phyloP scores from a whole-genome alignment of 2,113 vertebrate species.

The Chascanopsetta lugubris region DNA sequence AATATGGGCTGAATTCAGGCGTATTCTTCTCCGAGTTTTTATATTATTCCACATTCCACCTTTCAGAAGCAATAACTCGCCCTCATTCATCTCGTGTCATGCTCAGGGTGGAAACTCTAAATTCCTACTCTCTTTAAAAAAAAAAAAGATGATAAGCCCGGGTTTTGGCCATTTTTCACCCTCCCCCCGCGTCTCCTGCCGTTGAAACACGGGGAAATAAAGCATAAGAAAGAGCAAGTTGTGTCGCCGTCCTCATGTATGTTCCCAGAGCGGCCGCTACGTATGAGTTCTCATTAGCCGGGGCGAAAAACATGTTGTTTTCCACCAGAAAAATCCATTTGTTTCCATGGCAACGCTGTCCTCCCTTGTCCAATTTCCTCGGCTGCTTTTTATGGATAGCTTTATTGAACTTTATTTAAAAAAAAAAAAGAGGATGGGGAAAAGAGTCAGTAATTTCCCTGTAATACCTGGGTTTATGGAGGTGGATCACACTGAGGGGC shows the following conservation, averaged over 20 bases:
- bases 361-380: conserved; percentile 63
- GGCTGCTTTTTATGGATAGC: conserved; percentile 63
- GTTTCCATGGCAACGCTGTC: conserved; percentile 68
- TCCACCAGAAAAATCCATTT: conserved; percentile 69
- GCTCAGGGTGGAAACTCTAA: not conserved
- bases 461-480: conserved; percentile 19
- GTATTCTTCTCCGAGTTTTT: not conserved
- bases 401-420: conserved; percentile 64
- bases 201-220: conserved; percentile 32
- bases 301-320: conserved; percentile 63
- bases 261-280: conserved; percentile 43
- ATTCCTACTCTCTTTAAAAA: not conserved
- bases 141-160: conserved; percentile 7
- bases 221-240: conserved; percentile 30
- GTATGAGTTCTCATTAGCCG: conserved; percentile 67
- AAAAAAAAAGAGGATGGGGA: conserved; percentile 19
- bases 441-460: conserved; percentile 29
- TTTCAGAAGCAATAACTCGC: conserved; percentile 1
- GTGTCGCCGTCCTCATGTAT: conserved; percentile 33
- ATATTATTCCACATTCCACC: not conserved
- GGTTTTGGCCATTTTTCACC: conserved; percentile 18
- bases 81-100: not conserved
- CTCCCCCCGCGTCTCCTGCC: conserved; percentile 10
- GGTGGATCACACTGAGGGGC: conserved; percentile 26
- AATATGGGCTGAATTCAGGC: not conserved